phyloP scores from a whole-genome alignment of 2,113 vertebrate species.

The Progne subis region DNA sequence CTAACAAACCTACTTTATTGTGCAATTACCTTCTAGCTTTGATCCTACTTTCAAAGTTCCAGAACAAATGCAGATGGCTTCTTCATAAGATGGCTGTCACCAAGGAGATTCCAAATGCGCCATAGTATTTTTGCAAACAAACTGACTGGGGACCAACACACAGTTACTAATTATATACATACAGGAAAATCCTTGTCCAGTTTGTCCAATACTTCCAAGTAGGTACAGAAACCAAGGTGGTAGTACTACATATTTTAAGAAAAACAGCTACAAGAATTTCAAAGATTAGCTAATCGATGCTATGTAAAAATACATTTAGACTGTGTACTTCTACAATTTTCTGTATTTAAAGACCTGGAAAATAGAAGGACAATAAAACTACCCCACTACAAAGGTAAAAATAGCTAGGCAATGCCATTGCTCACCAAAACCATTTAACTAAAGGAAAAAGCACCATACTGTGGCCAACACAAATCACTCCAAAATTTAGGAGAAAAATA shows the following conservation, averaged over 20 bases:
- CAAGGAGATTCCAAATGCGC: not conserved
- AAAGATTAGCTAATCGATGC: not conserved
- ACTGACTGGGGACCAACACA: not conserved
- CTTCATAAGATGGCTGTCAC: not conserved
- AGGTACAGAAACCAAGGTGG: not conserved
- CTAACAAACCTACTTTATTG: not conserved
- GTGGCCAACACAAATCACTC: not conserved
- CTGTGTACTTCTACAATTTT: not conserved
- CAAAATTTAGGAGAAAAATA: not conserved
- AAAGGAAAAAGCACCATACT: not conserved
- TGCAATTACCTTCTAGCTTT: slow-evolving; percentile 1
- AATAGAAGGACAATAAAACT: not conserved
- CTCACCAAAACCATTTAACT: not conserved
- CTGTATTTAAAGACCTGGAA: not conserved
- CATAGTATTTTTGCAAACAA: not conserved
- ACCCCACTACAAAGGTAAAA: not conserved
- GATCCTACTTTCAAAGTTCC: not conserved
- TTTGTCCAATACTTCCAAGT: not conserved
- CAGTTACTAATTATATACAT: not conserved
- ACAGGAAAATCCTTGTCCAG: not conserved
- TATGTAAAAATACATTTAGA: not conserved
- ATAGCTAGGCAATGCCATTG: not conserved
- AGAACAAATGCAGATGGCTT: not conserved
- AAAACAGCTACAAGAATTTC: not conserved
- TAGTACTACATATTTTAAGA: not conserved